Percentiles rank a stretch among this genome's conserved stretches.
Evolutionary conservation across 2,888 invertebrate genomes (phyloP).

Genomic region (Tinea pellionella): DNA sequence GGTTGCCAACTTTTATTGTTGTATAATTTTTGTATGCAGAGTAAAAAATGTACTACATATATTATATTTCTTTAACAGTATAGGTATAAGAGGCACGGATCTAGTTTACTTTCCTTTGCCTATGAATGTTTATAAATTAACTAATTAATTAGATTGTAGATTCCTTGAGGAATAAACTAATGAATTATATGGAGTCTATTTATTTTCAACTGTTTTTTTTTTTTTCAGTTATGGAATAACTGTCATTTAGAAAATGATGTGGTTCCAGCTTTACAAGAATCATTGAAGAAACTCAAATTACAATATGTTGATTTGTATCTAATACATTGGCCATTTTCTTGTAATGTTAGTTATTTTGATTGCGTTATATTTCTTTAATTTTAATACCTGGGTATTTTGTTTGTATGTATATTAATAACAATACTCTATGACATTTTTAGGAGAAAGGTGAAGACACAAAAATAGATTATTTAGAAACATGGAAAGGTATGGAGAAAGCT

Average conservation of each 20-base stretch:
- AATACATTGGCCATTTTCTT: conserved; percentile 84
- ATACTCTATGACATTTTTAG: conserved; percentile 30
- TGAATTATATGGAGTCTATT: no score
- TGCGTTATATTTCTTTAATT: background rate
- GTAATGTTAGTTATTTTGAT: conserved; percentile 34
- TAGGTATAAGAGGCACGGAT: no score
- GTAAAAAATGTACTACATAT: no score
- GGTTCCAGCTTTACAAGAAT: conserved; percentile 72
- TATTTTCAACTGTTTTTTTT: no score
- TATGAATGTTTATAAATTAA: background rate
- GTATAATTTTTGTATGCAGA: no score
- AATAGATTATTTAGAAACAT: conserved; percentile 78
- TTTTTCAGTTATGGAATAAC: conserved; percentile 52
- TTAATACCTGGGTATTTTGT: background rate
- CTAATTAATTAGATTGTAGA: no score
- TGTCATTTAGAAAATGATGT: conserved; percentile 75
- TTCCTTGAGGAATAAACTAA: no score
- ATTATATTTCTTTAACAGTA: no score
- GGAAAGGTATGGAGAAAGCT: conserved; percentile 81
- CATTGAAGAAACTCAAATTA: conserved; percentile 73
- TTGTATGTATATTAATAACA: no score
- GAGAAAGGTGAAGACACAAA: conserved; percentile 54
- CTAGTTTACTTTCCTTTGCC: no score
- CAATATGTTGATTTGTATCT: conserved; percentile 85
- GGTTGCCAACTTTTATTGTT: background rate